phyloP scores from a whole-genome alignment of 2,797 vertebrate genomes.

The Schizopygopsis malacanthus region DNA sequence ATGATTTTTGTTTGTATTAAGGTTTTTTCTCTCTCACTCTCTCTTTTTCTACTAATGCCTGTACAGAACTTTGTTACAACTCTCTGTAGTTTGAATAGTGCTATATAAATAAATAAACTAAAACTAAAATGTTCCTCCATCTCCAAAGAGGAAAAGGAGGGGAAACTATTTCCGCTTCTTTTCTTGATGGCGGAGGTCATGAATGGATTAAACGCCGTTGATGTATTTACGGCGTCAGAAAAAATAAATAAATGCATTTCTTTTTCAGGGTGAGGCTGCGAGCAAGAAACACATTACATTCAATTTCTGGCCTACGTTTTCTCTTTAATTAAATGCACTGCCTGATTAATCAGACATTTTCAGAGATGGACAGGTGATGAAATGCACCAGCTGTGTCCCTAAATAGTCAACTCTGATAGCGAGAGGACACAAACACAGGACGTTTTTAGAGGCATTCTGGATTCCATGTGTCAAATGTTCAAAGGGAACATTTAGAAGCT shows the following conservation, averaged over 20 bases:
- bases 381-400: slow-evolving; percentile 36
- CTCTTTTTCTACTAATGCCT: too few relatives aligned
- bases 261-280: slow-evolving; percentile 45
- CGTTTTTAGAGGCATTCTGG: slow-evolving; percentile 67
- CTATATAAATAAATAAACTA: too few relatives aligned
- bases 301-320: slow-evolving; percentile 80
- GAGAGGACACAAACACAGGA: slow-evolving; percentile 10
- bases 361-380: slow-evolving; percentile 68
- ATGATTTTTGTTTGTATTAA: too few relatives aligned
- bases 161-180: slow-evolving; percentile 9
- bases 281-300: slow-evolving; percentile 74
- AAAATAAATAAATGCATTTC: slow-evolving; percentile 71
- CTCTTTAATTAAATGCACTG: slow-evolving; percentile 82
- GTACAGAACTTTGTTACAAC: too few relatives aligned
- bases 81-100: too few relatives aligned
- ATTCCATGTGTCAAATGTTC: slow-evolving; percentile 77
- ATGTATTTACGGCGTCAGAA: slow-evolving; percentile 76
- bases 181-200: slow-evolving; percentile 73
- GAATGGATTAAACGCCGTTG: slow-evolving; percentile 75
- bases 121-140: neutral
- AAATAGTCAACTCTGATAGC: slow-evolving; percentile 69
- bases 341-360: slow-evolving; percentile 77
- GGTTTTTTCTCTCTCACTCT: too few relatives aligned
- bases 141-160: neutral
- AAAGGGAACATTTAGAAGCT: slow-evolving; percentile 34